Percentiles rank a stretch among this genome's conserved stretches.
Evolutionary conservation across 2,797 vertebrate species (phyloP).

Genomic region (Crocodylus rhombifer): DNA sequence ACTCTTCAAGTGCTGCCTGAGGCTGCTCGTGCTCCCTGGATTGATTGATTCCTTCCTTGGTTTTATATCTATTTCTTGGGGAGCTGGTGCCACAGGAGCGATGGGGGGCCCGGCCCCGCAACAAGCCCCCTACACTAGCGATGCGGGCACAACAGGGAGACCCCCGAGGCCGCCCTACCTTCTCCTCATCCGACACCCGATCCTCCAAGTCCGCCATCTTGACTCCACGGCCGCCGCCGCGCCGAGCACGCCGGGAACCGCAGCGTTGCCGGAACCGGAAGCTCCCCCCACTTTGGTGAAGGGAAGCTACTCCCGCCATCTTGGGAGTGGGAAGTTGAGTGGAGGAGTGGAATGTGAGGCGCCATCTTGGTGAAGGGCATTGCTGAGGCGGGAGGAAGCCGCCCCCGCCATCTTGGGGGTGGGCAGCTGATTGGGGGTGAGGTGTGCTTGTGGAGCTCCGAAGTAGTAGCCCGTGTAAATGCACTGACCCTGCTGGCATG

Average conservation of each 20-base stretch:
- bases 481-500: no score
- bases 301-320: neutral
- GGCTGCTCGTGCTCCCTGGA: no score
- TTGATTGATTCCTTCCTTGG: no score
- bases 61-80: no score
- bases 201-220: conserved; percentile 98
- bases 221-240: conserved; percentile 83
- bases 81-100: no score
- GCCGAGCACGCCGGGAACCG: conserved; percentile 34
- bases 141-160: no score
- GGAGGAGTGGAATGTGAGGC: neutral
- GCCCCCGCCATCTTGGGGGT: neutral
- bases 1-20: no score
- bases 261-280: neutral
- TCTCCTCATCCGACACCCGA: conserved; percentile 95
- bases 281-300: neutral
- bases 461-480: no score
- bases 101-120: neutral
- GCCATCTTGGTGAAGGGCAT: conserved; percentile 21
- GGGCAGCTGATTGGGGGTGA: neutral
- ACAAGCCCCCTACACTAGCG: no score
- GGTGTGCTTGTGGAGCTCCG: no score
- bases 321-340: neutral
- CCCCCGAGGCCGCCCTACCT: conserved; percentile 81
- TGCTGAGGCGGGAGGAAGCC: no score